Percentiles rank a stretch among this genome's conserved stretches.
These are phyloP conservation scores for Nasonia vitripennis DNA, from an alignment of 1,140 invertebrate genomes.

Conservation along the genomic window DNA sequence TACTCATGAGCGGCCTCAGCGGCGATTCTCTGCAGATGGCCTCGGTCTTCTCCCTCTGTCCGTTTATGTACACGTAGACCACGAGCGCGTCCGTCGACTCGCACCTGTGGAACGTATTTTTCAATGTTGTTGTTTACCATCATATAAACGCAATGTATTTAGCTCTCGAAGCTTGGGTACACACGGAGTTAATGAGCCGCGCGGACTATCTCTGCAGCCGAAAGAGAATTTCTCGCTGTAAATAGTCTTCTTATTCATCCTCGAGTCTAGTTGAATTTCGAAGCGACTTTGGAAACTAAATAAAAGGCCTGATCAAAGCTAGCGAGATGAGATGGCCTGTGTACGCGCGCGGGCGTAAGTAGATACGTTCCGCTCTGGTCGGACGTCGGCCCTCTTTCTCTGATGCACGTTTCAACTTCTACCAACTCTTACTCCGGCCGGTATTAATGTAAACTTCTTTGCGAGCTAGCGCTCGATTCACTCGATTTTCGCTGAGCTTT, in stretches of 20 bases:
- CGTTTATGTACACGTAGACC: constrained; percentile 86
- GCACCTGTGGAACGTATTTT: constrained; percentile 77
- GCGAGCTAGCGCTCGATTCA: not conserved
- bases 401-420: not conserved
- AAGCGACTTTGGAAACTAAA: not conserved
- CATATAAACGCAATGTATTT: too few species aligned
- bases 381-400: not conserved
- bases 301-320: not conserved
- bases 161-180: too few species aligned
- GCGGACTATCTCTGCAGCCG: too few species aligned
- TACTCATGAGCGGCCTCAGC: constrained; percentile 92
- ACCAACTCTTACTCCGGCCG: not conserved
- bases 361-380: not conserved
- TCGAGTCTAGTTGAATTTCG: not conserved
- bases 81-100: constrained; percentile 85
- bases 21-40: constrained; percentile 87
- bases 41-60: constrained; percentile 87
- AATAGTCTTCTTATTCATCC: too few species aligned
- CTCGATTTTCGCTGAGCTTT: not conserved
- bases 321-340: not conserved
- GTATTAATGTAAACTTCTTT: not conserved
- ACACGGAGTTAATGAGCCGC: not conserved
- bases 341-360: not conserved
- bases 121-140: not conserved
- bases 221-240: not conserved